phyloP scores from a whole-genome alignment of 1,140 invertebrate species.

The Penaeus japonicus region DNA sequence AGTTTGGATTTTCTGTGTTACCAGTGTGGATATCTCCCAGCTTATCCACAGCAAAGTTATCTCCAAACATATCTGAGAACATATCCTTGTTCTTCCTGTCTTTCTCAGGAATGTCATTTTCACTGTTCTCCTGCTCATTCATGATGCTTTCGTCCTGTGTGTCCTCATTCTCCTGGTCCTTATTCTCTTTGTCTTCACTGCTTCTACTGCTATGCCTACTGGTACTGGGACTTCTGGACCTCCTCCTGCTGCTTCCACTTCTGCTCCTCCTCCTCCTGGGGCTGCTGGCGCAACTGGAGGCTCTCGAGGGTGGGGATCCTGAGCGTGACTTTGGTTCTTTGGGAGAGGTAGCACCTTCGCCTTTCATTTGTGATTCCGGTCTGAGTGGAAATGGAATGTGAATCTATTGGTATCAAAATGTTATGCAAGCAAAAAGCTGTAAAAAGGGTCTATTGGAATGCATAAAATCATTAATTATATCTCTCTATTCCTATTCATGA shows the following conservation, averaged over 20 bases:
- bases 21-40: slow-evolving; percentile 53
- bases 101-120: slow-evolving; percentile 9
- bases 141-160: slow-evolving; percentile 59
- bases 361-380: slow-evolving; percentile 31
- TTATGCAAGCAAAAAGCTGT: no score
- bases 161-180: slow-evolving; percentile 59
- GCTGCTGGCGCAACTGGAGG: slow-evolving; percentile 29
- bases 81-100: slow-evolving; percentile 57
- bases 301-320: slow-evolving; percentile 24
- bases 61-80: slow-evolving; percentile 58
- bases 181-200: slow-evolving; percentile 61
- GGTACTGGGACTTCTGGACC: slow-evolving; percentile 61
- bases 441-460: no score
- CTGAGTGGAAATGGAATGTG: neutral
- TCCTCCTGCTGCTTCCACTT: slow-evolving; percentile 59
- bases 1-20: slow-evolving; percentile 81
- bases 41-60: slow-evolving; percentile 56
- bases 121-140: neutral
- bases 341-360: neutral
- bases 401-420: neutral
- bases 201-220: slow-evolving; percentile 60
- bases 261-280: slow-evolving; percentile 62
- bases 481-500: no score
- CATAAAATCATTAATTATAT: no score
- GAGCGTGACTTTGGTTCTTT: slow-evolving; percentile 8